These are phyloP conservation scores for Falco columbarius DNA, from an alignment of 2,797 vertebrate genomes.

Conservation along the genomic window DNA sequence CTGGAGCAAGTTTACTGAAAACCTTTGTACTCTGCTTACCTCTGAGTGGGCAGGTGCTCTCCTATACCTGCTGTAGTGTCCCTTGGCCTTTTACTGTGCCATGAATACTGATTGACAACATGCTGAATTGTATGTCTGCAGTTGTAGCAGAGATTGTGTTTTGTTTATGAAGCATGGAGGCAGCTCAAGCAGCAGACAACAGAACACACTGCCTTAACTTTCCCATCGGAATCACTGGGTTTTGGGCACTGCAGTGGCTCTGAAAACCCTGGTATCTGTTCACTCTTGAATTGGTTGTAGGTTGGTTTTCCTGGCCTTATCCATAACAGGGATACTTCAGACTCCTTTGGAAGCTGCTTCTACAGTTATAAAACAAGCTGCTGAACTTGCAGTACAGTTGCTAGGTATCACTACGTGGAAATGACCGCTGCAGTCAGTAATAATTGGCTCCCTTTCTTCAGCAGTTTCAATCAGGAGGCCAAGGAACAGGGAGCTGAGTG, in stretches of 20 bases:
- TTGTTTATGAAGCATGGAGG: background rate
- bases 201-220: background rate
- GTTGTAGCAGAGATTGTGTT: background rate
- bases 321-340: background rate
- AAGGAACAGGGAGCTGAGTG: background rate
- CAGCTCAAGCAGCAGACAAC: background rate
- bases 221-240: background rate
- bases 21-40: background rate
- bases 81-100: background rate
- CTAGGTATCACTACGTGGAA: background rate
- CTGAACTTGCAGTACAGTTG: slow-evolving; percentile 6
- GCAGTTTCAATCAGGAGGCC: background rate
- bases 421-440: background rate
- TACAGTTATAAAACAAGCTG: slow-evolving; percentile 3
- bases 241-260: background rate
- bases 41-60: background rate
- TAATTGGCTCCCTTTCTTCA: background rate
- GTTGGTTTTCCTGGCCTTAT: background rate
- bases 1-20: background rate
- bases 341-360: background rate
- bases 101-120: background rate
- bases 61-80: background rate
- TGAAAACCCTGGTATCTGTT: background rate
- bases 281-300: background rate
- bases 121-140: background rate